Evolutionary conservation across 2,113 vertebrate species (phyloP), one percentile per base, ranked within the genome.

Genomic region (Myotis davidii): DNA sequence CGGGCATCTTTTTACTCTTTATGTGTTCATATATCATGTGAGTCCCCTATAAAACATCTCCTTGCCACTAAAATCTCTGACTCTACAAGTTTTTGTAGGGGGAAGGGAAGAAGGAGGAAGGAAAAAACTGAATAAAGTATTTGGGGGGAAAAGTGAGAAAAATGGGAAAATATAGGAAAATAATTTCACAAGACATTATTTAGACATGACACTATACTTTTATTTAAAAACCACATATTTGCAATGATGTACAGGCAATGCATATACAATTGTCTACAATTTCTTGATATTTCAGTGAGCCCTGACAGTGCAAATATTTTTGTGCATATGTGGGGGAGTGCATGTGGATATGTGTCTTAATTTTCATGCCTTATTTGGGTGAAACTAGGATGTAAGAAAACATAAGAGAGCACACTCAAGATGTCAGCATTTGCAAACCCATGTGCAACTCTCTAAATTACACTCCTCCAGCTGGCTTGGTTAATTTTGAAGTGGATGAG

Each of bases 401-500:
- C 81, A 90, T 42, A 77, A 89, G 52, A 94, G 88, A 97, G 37
- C 82, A 95, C 48, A 77, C 27, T 88, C 85, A 95, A 94, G 96
- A 97, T 97, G 95, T 94, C 96, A 94, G 27, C 92, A 90, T 95
- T 96, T 88, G 85, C 81, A 94, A 70, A 65, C 39, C 61, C 95
- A 94, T 92, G 94, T 94, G 92, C 45, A 85, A 20, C 37, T 61
- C 82, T 95, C 95, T 88, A 95, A 96, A 96, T 96, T 74, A 96
- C 64, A 94, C 73, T 90, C 29, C 56, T 95, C 96, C 96, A 97
- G 94, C 96, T 96, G 97, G 97, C 91, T 85, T 78, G 54, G 85
- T 92, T 97, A 88, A 94, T 96, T 97, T 79, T 85, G 34, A 90
- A 97, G 85, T 92, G 42, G 54, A 65, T 96, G 85, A 94, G 88